A percentile compares a stretch with the other conserved stretches of the same genome.
phyloP scores from a whole-genome alignment of 2,888 invertebrate genomes.

The Rhamphomyia laevipes region DNA sequence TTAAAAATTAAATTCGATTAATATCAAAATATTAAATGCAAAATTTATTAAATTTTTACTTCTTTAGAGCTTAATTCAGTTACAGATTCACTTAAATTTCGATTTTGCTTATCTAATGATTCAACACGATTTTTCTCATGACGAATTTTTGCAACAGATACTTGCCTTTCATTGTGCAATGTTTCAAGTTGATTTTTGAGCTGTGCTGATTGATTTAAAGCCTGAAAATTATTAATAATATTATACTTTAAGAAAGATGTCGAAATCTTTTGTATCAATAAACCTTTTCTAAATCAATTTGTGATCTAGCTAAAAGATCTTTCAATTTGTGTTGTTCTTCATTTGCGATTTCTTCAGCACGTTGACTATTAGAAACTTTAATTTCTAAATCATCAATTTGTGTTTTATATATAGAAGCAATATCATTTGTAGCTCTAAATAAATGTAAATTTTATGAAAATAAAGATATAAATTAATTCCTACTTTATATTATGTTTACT shows the following conservation, averaged over 20 bases:
- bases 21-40: neutral
- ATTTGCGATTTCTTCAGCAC: constrained; percentile 32
- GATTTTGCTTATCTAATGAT: constrained; percentile 44
- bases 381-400: constrained; percentile 37
- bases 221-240: constrained; percentile 15
- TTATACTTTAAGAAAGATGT: neutral
- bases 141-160: constrained; percentile 41
- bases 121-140: constrained; percentile 41
- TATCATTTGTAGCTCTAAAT: constrained; percentile 34
- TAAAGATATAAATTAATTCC: neutral
- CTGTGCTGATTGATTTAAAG: constrained; percentile 44
- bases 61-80: constrained; percentile 44
- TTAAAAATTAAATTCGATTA: neutral
- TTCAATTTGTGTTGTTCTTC: constrained; percentile 35
- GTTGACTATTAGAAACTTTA: constrained; percentile 25
- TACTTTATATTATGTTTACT: constrained; percentile 13
- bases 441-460: constrained; percentile 10
- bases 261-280: neutral
- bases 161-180: constrained; percentile 40
- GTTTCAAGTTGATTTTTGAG: constrained; percentile 49
- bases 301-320: constrained; percentile 35
- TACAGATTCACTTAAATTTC: constrained; percentile 40
- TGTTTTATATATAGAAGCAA: constrained; percentile 31
- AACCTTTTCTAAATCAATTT: constrained; percentile 45
- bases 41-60: constrained; percentile 36